Conservation (phyloP, 1,140 invertebrate genomes). For the Paraescarpia echinospica region DNA sequence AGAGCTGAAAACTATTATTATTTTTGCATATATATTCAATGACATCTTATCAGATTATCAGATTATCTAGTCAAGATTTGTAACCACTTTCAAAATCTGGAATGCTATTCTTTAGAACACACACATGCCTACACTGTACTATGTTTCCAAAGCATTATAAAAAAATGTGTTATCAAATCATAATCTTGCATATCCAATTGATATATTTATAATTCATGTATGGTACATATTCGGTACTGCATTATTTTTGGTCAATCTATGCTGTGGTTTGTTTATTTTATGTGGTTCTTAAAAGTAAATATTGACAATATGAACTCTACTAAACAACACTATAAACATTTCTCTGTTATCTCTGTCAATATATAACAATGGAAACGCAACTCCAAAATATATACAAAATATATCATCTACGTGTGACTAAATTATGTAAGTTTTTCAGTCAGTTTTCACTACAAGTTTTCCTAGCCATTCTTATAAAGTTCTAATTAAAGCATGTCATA, state of each 20-base stretch:
- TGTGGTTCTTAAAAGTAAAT: neutral
- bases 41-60: neutral
- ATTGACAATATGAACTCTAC: neutral
- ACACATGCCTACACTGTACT: neutral
- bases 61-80: neutral
- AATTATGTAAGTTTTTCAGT: neutral
- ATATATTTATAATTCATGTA: neutral
- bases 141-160: neutral
- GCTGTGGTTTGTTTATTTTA: neutral
- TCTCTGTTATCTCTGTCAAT: neutral
- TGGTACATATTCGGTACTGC: neutral
- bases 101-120: neutral
- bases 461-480: neutral
- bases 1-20: neutral
- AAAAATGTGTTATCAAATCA: neutral
- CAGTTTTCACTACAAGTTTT: neutral
- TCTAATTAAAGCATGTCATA: neutral
- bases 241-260: neutral
- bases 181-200: neutral
- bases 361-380: neutral
- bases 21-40: neutral
- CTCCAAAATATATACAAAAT: neutral
- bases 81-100: neutral
- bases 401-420: neutral
- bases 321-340: neutral